Base-by-base conservation (phyloP, 2,797 vertebrate genomes). In the Dendrocincla fuliginosa region DNA sequence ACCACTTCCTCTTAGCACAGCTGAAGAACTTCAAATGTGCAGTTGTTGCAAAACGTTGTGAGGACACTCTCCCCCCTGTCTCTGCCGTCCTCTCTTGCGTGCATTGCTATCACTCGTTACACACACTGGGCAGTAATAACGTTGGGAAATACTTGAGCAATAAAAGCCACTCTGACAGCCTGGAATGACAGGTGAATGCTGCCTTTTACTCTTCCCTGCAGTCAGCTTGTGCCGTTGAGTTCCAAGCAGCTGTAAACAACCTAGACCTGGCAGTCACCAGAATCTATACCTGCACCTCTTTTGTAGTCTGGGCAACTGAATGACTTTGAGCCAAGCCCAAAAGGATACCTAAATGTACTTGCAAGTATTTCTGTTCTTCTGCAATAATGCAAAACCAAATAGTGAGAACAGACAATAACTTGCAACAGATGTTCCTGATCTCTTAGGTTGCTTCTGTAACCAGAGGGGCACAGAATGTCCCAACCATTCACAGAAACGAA, bases 1-100 rank as follows among this genome's bases (percentile, higher is more conserved):
- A 95, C 80, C 81, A 89, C 95, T 96, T 97, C 96, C 96, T 95
- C 85, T 90, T 44, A 46, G 79, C 91, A 89, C 79, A 91, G 91
- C 92, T 71, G 68, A 94, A 84, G 80, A 95, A 93, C 95, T 84
- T 94, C 80, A 90, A 80, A 84, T 4, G 49, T 10, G 42, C 89
- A 88, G 56, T 7, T 60, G 32, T 94, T 95, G 90, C 95, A 83
- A 93, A 87, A 94, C 13, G 32, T 13, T 6, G 2, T 89, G 91
- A 88, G 64, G 85, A 94, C 94, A 53, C 80, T 33, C 63, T 93
- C 76, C 52, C 78, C 80, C 56, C 73, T 81, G 65, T 56, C 63
- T 55, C 84, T 61, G 70, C 39, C 1, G 2, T 44, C 5, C 46
- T 78, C 81, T 65, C 82, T 67, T 52, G 74, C 20, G 2, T 67